A percentile compares a stretch with the other conserved stretches of the same genome.
These are phyloP conservation scores for Camarhynchus parvulus DNA, from an alignment of 2,113 vertebrate species.

Conservation along the genomic window DNA sequence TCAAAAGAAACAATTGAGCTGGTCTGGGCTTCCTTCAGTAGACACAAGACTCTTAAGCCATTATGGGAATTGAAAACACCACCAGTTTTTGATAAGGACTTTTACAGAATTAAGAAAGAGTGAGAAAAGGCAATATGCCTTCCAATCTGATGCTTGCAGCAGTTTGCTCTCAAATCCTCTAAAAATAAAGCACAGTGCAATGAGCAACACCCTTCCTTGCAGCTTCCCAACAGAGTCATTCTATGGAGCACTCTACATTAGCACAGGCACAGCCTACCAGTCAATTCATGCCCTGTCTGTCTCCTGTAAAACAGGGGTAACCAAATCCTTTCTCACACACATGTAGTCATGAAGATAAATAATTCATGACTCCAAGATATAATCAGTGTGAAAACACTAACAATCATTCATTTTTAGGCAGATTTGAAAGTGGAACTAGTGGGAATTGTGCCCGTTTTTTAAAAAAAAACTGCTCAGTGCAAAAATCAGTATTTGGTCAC, in stretches of 20 bases:
- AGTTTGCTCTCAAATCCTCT: not conserved
- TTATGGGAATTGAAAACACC: not conserved
- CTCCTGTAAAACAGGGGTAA: not conserved
- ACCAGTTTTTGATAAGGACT: not conserved
- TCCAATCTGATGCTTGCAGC: not conserved
- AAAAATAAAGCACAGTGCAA: not conserved
- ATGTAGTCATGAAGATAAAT: not conserved
- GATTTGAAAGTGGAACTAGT: not conserved
- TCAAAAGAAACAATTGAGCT: conserved; percentile 10
- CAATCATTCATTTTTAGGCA: not conserved
- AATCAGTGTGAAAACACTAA: not conserved
- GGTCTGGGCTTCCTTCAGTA: not conserved
- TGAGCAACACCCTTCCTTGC: not conserved
- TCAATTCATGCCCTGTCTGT: not conserved
- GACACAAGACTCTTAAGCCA: not conserved
- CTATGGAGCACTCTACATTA: not conserved
- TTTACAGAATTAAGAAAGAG: not conserved
- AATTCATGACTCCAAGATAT: not conserved
- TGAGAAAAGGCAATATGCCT: not conserved
- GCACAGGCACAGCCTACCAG: not conserved
- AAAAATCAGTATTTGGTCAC: not conserved
- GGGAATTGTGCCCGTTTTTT: not conserved
- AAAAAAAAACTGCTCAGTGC: not conserved
- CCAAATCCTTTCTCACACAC: not conserved
- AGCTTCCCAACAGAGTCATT: not conserved